Evolutionary conservation across 2,113 vertebrate genomes (phyloP), one percentile per base, ranked within the genome.

Genomic region (Mustela nigripes): DNA sequence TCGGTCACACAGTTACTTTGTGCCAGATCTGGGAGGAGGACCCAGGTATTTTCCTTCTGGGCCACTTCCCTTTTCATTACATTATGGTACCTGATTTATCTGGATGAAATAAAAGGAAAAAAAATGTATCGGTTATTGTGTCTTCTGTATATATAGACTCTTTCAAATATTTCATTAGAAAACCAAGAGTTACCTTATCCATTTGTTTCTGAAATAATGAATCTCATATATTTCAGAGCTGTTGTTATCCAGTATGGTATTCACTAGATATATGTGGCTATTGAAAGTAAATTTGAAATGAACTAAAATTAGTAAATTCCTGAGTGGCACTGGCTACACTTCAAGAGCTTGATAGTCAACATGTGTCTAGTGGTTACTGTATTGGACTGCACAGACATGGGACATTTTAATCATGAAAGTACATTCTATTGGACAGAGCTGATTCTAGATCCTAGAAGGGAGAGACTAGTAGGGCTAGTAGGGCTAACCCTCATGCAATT

Each of bases 61-160:
- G n/a, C 36, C 36, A 24, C 24, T 91, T 22, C 45, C 18, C 3
- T 91, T 93, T 93, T 65, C 31, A 71, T 60, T 71, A 69, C 67
- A 71, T 62, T 39, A 48, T 50, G 12, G 2, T 33, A 6, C 14
- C 39, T 79, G 76, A 63, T 22, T 94, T 96, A 90, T 33, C 5
- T 92, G 42, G 8, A 86, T 60, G n/a, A 92, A 69, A 89, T 89
- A 56, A 94, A 79, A 95, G 21, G 21, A 65, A 84, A 82, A 80
- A 11, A 28, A 28, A 50, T 65, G 22, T 65, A 36, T 67, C 33
- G 60, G 5, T 67, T 89, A 85, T 67, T 74, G 11, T 63, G 36
- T 78, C 48, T 83, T 39, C 0, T 67, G 14, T 89, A 83, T 56
- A 88, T 45, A 39, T 11, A 80, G 5, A 4, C 4, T 18, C 15